Percentiles rank a stretch among this genome's conserved stretches.
Conservation (phyloP, 1,140 invertebrate genomes). For the Oreohelix idahoensis region DNA sequence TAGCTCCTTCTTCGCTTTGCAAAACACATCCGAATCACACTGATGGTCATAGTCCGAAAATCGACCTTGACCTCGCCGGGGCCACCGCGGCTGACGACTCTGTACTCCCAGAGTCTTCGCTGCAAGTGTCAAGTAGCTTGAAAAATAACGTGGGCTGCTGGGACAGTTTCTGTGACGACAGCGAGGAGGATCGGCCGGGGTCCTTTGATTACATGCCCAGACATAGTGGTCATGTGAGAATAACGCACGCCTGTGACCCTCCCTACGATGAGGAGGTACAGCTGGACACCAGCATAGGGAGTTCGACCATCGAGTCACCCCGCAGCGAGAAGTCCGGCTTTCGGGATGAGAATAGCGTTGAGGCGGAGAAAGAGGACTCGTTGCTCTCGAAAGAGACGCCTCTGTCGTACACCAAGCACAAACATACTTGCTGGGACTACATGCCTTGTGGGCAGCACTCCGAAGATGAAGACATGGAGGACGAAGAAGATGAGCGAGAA, state of each 20-base stretch:
- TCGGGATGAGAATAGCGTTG: not conserved
- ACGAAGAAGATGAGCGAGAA: not conserved
- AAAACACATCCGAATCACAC: not conserved
- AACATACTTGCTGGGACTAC: not conserved
- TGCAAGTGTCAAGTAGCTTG: not conserved
- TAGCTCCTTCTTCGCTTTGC: not conserved
- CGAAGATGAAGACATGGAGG: conserved; percentile 7
- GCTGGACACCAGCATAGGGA: conserved; percentile 55
- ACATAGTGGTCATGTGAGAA: conserved; percentile 21
- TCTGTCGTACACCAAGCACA: not conserved
- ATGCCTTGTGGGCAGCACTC: not conserved
- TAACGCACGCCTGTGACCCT: conserved; percentile 42
- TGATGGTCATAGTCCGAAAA: not conserved
- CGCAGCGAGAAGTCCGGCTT: conserved; percentile 51
- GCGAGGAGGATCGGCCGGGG: not conserved
- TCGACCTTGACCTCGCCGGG: not conserved
- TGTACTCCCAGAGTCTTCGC: not conserved
- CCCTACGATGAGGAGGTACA: conserved; percentile 62
- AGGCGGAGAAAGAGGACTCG: not conserved
- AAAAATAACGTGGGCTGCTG: not conserved
- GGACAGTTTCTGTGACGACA: not conserved
- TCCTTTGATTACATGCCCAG: conserved; percentile 6
- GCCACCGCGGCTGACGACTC: not conserved
- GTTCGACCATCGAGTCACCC: conserved; percentile 56
- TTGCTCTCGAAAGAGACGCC: not conserved